Base-by-base conservation (phyloP, 1,140 invertebrate species). In the Dolichoris vasculosae region DNA sequence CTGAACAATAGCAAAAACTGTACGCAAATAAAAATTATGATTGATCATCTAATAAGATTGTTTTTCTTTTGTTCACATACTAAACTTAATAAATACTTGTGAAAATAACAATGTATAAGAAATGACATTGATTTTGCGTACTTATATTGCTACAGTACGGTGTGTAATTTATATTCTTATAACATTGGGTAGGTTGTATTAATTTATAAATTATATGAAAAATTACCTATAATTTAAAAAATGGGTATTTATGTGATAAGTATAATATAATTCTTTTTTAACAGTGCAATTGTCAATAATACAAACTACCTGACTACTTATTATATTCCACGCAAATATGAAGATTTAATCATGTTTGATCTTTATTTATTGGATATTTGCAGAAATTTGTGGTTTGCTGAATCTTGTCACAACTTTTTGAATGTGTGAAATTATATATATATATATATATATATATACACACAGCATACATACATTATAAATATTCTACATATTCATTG, bases 361-460 rank as follows among this genome's bases (percentile, higher is more conserved):
- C 89, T 92, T 92, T 93, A 91, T 91, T 90, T 90, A 91, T 89
- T 93, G 90, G 89, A 92, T 92, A 93, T 93, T 92, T 93, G 91
- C 92, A 93, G 91, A 93, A 93, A 92, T 92, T 93, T 93, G 92
- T 93, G 91, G 92, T 93, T 93, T 93, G 92, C 92, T 92, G 92
- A 93, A 93, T 93, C 92, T 93, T 93, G 92, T 93, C 91, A 93
- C 91, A 88, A 93, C 89, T 92, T 93, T 92, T 92, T 93, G 90
- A 92, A 92, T 93, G 92, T 92, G 90, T 93, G 91, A 90, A 93
- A 91, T 87, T 90, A 88, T 86, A 88, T 88, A 88, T 88, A 87
- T 88, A 88, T 88, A 85, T 48, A 67, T 86, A 85, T 69, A 86
- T 67, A 17, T n/a, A 17, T 64, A 17, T n/a, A 30, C n/a, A 17